Conservation (phyloP, 2,888 invertebrate species). For the Thecophora atra region DNA sequence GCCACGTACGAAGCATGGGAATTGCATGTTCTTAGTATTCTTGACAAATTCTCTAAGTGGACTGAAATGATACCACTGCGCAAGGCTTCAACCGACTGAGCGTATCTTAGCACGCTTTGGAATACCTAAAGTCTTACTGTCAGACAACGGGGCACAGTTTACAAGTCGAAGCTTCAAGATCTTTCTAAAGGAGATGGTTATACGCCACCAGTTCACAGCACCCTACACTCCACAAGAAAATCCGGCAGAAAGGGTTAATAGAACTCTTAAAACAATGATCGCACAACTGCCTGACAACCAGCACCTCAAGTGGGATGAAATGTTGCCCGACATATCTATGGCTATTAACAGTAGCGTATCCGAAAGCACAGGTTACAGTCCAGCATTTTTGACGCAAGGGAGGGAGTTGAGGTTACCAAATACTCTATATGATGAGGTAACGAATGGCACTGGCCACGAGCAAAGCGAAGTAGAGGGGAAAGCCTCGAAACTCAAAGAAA, state of each 20-base stretch:
- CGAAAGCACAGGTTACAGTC: too few species aligned
- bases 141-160: background rate
- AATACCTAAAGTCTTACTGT: background rate
- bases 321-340: background rate
- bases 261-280: background rate
- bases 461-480: too few species aligned
- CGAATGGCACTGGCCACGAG: too few species aligned
- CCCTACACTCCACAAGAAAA: slow-evolving; percentile 2
- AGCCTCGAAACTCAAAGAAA: too few species aligned
- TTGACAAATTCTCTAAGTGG: too few species aligned
- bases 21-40: too few species aligned
- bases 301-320: background rate
- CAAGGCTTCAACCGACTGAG: too few species aligned
- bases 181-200: background rate
- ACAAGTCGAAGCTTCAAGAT: background rate
- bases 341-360: background rate
- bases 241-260: background rate
- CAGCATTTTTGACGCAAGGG: too few species aligned
- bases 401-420: too few species aligned
- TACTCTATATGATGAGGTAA: too few species aligned
- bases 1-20: too few species aligned
- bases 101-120: background rate
- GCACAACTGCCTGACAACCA: background rate
- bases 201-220: background rate
- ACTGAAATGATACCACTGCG: too few species aligned